phyloP scores from a whole-genome alignment of 2,113 vertebrate species.

The Gymnogyps californianus region DNA sequence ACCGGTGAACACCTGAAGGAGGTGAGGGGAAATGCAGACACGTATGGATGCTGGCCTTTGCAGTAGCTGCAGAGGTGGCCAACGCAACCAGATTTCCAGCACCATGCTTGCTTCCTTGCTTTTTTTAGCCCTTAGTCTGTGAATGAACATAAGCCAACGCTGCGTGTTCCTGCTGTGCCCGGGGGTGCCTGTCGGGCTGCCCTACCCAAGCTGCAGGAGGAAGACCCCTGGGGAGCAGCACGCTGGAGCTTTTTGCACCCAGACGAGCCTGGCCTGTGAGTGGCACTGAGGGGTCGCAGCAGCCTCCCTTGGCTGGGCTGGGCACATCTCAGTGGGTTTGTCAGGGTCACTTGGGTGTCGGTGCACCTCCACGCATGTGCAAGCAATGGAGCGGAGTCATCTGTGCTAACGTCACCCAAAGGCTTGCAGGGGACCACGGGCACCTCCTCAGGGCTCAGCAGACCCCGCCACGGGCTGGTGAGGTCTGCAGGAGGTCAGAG shows the following conservation, averaged over 20 bases:
- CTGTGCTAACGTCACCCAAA: neutral
- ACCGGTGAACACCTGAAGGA: neutral
- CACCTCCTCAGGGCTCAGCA: neutral
- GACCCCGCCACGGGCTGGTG: neutral
- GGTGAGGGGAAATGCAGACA: rapidly evolving
- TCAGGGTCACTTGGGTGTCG: neutral
- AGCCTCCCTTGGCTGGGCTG: neutral
- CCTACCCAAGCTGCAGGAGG: neutral
- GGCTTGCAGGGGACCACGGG: neutral
- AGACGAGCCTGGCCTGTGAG: neutral
- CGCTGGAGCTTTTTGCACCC: neutral
- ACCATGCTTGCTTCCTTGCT: neutral
- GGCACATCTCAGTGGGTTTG: neutral
- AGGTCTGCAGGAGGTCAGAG: neutral
- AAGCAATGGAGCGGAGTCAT: rapidly evolving
- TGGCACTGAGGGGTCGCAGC: neutral
- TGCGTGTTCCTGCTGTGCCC: neutral
- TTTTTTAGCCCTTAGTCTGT: neutral
- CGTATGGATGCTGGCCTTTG: neutral
- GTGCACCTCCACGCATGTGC: neutral
- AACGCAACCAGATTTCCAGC: neutral
- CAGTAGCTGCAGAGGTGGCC: neutral
- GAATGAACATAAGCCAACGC: rapidly evolving
- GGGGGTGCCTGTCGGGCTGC: neutral
- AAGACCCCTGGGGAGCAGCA: neutral